These are phyloP conservation scores for Fundulus diaphanus DNA, from an alignment of 2,797 vertebrate genomes.

Conservation along the genomic window DNA sequence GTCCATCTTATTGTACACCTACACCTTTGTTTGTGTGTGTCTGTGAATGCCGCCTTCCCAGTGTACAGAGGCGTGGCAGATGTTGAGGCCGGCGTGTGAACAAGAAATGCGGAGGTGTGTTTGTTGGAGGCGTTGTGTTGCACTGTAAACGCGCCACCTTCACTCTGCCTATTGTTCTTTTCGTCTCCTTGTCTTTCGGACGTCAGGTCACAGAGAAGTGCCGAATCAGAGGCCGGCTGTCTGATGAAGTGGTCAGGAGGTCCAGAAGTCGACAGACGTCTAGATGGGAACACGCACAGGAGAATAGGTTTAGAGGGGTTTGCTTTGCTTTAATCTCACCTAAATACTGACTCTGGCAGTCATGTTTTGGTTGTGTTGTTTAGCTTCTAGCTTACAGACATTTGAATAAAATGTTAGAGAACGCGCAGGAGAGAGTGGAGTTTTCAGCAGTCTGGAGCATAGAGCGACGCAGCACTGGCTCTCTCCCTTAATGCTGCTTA, in stretches of 20 bases:
- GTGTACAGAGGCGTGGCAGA: slow-evolving; percentile 45
- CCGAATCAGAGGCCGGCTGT: background rate
- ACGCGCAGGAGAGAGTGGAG: too few species aligned
- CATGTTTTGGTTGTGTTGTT: background rate
- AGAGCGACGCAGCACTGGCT: too few species aligned
- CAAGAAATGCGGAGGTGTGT: slow-evolving; percentile 17
- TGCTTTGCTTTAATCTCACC: too few species aligned
- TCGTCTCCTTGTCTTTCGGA: slow-evolving; percentile 21
- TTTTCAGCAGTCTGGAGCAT: too few species aligned
- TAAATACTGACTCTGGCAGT: background rate
- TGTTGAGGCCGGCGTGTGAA: slow-evolving; percentile 18
- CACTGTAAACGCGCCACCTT: slow-evolving; percentile 26
- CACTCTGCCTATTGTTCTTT: slow-evolving; percentile 1
- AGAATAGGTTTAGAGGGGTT: too few species aligned
- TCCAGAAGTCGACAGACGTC: background rate
- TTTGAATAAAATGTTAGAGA: too few species aligned
- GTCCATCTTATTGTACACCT: background rate
- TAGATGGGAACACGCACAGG: too few species aligned
- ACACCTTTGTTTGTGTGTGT: background rate
- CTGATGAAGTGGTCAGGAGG: slow-evolving; percentile 13
- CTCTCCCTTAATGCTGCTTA: too few species aligned
- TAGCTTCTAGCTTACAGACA: background rate
- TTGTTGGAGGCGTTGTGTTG: slow-evolving; percentile 16
- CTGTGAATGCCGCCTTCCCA: slow-evolving; percentile 2
- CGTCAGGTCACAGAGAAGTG: slow-evolving; percentile 20